Conservation (phyloP, 2,113 vertebrate species). For the Aphelocoma coerulescens region DNA sequence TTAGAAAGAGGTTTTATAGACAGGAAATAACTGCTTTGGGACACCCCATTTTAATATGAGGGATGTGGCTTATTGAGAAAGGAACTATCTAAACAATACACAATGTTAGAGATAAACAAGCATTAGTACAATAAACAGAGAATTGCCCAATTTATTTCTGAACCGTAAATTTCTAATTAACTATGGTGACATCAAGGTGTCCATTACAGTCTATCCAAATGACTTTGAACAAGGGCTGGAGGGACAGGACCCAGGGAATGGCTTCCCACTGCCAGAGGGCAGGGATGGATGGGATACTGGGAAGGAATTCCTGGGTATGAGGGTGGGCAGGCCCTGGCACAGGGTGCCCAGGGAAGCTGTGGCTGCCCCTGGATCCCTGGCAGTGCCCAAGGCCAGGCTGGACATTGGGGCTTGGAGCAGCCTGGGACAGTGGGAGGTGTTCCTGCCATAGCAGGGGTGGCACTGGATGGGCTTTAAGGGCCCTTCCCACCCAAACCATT, state of each 20-base stretch:
- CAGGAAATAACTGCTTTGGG: not conserved
- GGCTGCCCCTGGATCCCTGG: not conserved
- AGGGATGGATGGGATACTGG: accelerated
- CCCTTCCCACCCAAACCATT: not conserved
- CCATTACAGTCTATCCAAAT: not conserved
- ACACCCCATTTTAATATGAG: accelerated
- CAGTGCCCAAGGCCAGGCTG: not conserved
- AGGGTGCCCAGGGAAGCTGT: not conserved
- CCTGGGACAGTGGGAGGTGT: not conserved
- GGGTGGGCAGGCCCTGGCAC: not conserved
- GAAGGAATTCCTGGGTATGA: not conserved
- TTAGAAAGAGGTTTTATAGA: accelerated
- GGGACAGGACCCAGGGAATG: not conserved
- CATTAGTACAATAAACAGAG: accelerated
- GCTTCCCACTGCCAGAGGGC: not conserved
- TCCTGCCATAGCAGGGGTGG: not conserved
- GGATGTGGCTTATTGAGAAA: not conserved
- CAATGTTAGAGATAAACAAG: accelerated
- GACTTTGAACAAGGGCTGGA: not conserved
- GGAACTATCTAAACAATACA: not conserved
- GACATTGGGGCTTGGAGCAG: not conserved
- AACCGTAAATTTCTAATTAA: not conserved
- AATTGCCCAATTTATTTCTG: not conserved
- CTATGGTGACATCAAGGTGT: not conserved
- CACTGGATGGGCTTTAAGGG: not conserved